A percentile compares a stretch with the other conserved stretches of the same genome.
Evolutionary conservation across 2,888 invertebrate species (phyloP).

Genomic region (Plemyria rubiginata): DNA sequence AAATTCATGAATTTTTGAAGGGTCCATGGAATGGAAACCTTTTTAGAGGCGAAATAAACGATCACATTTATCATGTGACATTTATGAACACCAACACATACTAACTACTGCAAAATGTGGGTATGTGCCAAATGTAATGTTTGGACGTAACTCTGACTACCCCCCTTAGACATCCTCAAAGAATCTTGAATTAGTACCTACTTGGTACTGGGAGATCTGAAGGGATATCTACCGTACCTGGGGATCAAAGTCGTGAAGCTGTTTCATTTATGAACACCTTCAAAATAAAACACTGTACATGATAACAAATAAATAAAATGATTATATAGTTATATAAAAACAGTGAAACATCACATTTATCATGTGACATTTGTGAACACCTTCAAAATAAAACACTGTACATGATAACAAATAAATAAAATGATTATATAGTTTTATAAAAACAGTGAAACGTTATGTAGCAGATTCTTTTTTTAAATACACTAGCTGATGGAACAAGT

Average conservation of each 20-base stretch:
- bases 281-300: not conserved
- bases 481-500: too few species aligned
- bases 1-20: constrained; percentile 35
- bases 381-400: not conserved
- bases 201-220: too few species aligned
- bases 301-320: not conserved
- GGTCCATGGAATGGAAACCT: constrained; percentile 14
- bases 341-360: constrained; percentile 1
- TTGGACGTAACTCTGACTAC: too few species aligned
- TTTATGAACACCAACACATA: too few species aligned
- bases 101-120: too few species aligned
- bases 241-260: too few species aligned
- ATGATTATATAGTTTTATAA: not conserved
- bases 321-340: constrained; percentile 4
- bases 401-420: not conserved
- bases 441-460: constrained; percentile 11
- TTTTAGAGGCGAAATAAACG: constrained; percentile 12
- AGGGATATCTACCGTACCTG: too few species aligned
- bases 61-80: not conserved
- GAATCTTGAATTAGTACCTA: too few species aligned
- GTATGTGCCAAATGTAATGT: too few species aligned
- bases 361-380: not conserved
- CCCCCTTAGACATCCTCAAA: too few species aligned
- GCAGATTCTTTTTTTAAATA: too few species aligned
- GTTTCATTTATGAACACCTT: too few species aligned